These are phyloP conservation scores for Urocynchramus pylzowi DNA, from an alignment of 2,113 vertebrate species.

Conservation along the genomic window DNA sequence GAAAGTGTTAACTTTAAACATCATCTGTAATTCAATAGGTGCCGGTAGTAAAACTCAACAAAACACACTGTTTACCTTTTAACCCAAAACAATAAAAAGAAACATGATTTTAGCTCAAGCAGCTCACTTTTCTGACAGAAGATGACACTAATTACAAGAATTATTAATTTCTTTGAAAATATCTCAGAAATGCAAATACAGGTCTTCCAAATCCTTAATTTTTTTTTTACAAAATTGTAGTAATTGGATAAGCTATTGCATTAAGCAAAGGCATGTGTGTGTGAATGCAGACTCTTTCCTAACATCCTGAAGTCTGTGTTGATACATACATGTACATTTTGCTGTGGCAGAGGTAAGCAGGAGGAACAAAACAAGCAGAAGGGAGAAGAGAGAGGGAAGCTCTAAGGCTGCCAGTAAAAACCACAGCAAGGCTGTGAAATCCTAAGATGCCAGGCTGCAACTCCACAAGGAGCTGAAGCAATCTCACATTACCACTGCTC, in stretches of 20 bases:
- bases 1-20: not conserved
- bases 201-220: not conserved
- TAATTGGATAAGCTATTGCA: not conserved
- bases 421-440: not conserved
- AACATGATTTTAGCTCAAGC: not conserved
- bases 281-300: not conserved
- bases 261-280: not conserved
- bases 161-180: not conserved
- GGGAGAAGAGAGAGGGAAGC: not conserved
- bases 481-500: not conserved
- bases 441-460: not conserved
- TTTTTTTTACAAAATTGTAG: not conserved
- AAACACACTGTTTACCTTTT: not conserved
- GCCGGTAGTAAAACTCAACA: not conserved
- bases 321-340: not conserved
- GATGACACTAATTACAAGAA: not conserved
- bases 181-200: not conserved
- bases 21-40: not conserved
- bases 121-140: not conserved
- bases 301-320: not conserved
- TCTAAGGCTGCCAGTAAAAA: not conserved
- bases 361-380: not conserved
- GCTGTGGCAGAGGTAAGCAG: not conserved
- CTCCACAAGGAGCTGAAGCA: not conserved
- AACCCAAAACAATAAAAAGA: not conserved